Evolutionary conservation across 2,888 invertebrate genomes (phyloP).

Genomic region (Myopa tessellatipennis): DNA sequence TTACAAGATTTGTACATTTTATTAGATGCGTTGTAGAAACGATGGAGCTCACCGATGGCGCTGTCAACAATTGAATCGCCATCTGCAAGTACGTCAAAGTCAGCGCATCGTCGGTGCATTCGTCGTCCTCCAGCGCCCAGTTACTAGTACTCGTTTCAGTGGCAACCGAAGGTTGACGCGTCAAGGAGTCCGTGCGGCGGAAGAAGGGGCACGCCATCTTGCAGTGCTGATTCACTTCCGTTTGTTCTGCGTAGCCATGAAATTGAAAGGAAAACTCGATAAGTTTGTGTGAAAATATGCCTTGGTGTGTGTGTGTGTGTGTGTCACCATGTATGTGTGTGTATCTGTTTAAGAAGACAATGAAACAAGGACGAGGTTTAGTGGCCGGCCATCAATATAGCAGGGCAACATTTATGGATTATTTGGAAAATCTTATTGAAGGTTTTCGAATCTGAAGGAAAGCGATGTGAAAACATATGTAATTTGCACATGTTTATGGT

Average conservation of each 20-base stretch:
- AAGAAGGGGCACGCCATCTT: constrained; percentile 68
- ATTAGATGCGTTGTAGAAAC: background rate
- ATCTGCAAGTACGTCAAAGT: constrained; percentile 81
- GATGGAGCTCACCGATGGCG: constrained; percentile 78
- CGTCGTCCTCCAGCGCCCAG: constrained; percentile 67
- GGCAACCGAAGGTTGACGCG: constrained; percentile 65
- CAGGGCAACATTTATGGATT: too few relatives aligned
- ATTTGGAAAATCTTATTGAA: too few relatives aligned
- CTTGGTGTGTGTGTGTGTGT: constrained; percentile 3
- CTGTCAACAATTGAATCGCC: constrained; percentile 83
- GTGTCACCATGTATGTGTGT: background rate
- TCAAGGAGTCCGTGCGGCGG: constrained; percentile 63
- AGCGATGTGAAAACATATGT: too few relatives aligned
- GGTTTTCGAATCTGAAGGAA: too few relatives aligned
- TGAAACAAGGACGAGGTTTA: background rate
- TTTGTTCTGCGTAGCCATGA: constrained; percentile 21
- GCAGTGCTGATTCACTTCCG: background rate
- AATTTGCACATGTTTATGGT: too few relatives aligned
- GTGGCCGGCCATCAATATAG: background rate
- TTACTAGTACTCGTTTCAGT: constrained; percentile 57
- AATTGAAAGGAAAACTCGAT: constrained; percentile 16
- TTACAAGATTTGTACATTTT: background rate
- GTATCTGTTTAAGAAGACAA: background rate
- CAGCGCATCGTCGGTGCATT: constrained; percentile 66
- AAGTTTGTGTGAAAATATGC: background rate